phyloP scores from a whole-genome alignment of 1,140 invertebrate genomes.

The Heliconius hermathena region DNA sequence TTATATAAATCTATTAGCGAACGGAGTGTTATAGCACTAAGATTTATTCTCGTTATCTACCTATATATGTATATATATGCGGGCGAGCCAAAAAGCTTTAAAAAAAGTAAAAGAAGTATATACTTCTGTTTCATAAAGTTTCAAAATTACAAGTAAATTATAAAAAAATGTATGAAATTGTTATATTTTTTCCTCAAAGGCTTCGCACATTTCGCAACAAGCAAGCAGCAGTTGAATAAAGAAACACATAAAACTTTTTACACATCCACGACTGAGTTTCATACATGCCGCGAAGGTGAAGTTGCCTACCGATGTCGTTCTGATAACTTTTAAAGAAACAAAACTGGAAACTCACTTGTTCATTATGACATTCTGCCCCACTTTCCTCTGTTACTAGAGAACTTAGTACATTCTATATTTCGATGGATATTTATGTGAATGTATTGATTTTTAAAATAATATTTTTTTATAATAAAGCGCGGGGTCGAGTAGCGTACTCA shows the following conservation, averaged over 20 bases:
- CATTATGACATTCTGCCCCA: not conserved
- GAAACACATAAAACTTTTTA: not conserved
- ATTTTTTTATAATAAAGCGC: too few species aligned
- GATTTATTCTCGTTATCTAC: too few species aligned
- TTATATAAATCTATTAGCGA: too few species aligned
- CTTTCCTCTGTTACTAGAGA: not conserved
- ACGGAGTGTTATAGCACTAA: too few species aligned
- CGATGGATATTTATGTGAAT: not conserved
- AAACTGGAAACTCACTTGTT: slow-evolving; percentile 6
- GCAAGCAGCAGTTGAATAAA: not conserved
- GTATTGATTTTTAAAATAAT: not conserved
- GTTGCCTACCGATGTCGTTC: slow-evolving; percentile 1
- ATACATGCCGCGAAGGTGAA: not conserved
- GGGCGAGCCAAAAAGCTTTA: too few species aligned
- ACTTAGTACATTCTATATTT: slow-evolving; percentile 3
- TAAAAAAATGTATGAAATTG: not conserved
- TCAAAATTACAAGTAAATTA: not conserved
- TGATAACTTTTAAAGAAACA: slow-evolving; percentile 4
- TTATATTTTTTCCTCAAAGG: not conserved
- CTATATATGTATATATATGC: too few species aligned
- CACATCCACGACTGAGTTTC: not conserved
- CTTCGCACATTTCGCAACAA: not conserved
- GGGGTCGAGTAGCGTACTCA: too few species aligned
- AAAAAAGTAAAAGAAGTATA: not conserved
- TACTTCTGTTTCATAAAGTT: not conserved